phyloP scores from a whole-genome alignment of 2,797 vertebrate species.

The Trichosurus vulpecula region DNA sequence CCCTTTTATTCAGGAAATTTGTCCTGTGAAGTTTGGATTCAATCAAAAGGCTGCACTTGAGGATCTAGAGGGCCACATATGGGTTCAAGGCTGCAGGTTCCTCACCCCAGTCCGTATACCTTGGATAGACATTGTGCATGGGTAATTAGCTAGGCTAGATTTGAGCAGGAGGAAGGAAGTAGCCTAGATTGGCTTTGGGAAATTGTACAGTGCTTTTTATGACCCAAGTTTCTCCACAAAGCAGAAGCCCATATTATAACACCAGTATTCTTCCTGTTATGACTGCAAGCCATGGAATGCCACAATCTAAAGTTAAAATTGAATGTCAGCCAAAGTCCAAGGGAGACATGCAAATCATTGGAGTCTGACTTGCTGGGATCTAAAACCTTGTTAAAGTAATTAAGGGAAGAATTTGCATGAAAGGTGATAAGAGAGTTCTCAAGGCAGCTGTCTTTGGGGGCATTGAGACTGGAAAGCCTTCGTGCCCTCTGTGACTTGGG shows the following conservation, averaged over 20 bases:
- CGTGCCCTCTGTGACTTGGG: too few relatives aligned
- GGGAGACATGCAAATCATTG: background rate
- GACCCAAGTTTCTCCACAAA: background rate
- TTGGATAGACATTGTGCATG: background rate
- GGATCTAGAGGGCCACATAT: too few relatives aligned
- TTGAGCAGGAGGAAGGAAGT: background rate
- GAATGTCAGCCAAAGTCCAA: background rate
- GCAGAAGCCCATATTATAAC: background rate
- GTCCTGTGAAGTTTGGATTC: too few relatives aligned
- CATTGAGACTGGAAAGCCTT: background rate
- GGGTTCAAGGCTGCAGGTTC: too few relatives aligned
- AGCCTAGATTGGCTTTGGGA: background rate
- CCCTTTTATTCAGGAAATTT: too few relatives aligned
- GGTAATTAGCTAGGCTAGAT: background rate
- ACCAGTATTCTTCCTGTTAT: too few relatives aligned
- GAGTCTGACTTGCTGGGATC: background rate
- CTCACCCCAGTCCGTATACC: background rate
- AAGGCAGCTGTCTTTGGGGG: background rate
- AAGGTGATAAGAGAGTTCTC: background rate
- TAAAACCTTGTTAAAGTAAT: background rate
- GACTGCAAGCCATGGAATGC: background rate
- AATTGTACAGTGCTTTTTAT: background rate
- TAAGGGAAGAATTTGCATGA: background rate
- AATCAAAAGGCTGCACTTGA: too few relatives aligned
- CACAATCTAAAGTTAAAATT: background rate